Evolutionary conservation across 2,113 vertebrate genomes (phyloP), one percentile per base, ranked within the genome.

Genomic region (Equus przewalskii): DNA sequence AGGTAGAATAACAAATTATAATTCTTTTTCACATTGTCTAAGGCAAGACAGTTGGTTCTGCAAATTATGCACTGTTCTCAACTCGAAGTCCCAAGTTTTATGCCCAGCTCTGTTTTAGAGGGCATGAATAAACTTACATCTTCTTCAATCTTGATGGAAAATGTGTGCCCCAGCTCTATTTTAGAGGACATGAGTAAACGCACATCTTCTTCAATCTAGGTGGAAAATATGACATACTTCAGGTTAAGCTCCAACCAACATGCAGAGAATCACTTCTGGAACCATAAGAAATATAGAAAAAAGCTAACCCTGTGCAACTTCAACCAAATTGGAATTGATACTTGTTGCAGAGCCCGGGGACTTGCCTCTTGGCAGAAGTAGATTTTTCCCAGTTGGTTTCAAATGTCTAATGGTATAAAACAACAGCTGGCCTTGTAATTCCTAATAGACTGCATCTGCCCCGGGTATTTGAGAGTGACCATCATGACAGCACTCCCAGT

Each of bases 241-340:
- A 94, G 46, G 33, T 87, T 75, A 70, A 76, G 30, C 54, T 84
- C 80, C 86, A 95, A 92, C 54, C 79, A 94, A 18, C 7, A 7
- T 46, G 33, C 67, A 60, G 36, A 87, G 79, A 90, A 90, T 96
- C 65, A 92, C 21, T 95, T 81, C 92, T 96, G 92, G 56, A 97
- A 84, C 70, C 90, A 96, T 67, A 79, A 96, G 64, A 96, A 90
- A 67, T 21, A 92, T 12, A 60, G 33, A 58, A 36, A 24, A 76
- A 90, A 58, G 96, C 54, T 44, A 86, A 62, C 13, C 12, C 92
- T 98, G 98, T 9, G 76, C 65, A 96, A 87, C 91, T 96, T 98
- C 98, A 98, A 95, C 97, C 87, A 97, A 98, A 98, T 97, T 98
- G 95, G 94, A 97, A 95, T 76, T 96, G 97, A 98, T 97, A 96